These are phyloP conservation scores for Pantherophis guttatus DNA, from an alignment of 2,113 vertebrate species.

Conservation along the genomic window DNA sequence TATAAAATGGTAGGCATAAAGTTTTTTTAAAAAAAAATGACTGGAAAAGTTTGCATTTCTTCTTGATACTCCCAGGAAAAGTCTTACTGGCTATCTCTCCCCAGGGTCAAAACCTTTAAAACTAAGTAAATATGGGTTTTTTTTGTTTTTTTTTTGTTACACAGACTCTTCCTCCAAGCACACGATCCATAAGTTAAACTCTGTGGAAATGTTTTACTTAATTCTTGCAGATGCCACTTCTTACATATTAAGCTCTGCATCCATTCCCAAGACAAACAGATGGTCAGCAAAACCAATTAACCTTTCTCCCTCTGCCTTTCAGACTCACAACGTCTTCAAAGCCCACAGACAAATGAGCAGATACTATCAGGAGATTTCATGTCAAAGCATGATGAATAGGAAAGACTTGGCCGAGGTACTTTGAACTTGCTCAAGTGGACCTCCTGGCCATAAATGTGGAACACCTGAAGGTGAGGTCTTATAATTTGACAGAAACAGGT, in stretches of 20 bases:
- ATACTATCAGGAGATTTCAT: conserved; percentile 59
- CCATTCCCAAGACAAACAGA: conserved; percentile 75
- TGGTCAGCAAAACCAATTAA: conserved; percentile 84
- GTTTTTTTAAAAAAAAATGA: not conserved
- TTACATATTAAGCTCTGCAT: conserved; percentile 61
- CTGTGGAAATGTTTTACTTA: conserved; percentile 67
- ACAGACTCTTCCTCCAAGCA: conserved; percentile 66
- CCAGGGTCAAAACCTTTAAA: conserved; percentile 43
- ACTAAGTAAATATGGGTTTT: conserved; percentile 37
- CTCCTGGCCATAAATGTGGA: not conserved
- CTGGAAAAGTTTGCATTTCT: conserved; percentile 41
- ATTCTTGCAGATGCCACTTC: conserved; percentile 67
- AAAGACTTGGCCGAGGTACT: conserved; percentile 18
- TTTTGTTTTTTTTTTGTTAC: conserved; percentile 31
- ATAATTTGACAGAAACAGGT: conserved; percentile 5
- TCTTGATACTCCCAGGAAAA: conserved; percentile 36
- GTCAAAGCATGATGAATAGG: conserved; percentile 66
- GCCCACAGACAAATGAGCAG: conserved; percentile 62
- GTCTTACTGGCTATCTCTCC: not conserved
- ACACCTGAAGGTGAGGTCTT: conserved; percentile 23
- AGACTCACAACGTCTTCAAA: conserved; percentile 57
- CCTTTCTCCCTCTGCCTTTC: conserved; percentile 71
- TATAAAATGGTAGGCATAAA: not conserved
- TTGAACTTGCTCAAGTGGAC: conserved; percentile 42
- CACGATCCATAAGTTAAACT: conserved; percentile 65